Base-by-base conservation (phyloP, 1,140 invertebrate genomes). In the Hylaeus volcanicus region DNA sequence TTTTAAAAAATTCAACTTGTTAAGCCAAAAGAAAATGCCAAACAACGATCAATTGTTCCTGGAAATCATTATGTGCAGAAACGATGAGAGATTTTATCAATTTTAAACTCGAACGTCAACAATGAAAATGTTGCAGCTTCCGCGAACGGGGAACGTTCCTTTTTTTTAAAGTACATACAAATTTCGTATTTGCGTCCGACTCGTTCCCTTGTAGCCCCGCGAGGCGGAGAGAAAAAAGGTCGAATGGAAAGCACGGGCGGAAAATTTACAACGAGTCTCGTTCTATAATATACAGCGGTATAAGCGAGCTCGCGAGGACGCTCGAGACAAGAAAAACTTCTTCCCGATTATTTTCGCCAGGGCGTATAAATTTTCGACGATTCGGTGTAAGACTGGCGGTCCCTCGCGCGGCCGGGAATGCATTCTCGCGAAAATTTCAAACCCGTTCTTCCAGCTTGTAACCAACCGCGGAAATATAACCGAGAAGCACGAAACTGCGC, bases 251-350 rank as follows among this genome's bases (percentile, higher is more conserved):
- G 45, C 2, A 8, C 15, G 1, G 45, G 5, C 43, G 14, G 9
- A 60, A 15, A 72, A 64, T 41, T n/a, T 14, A 9, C 45, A 14
- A 53, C 5, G 14, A 63, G 58, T 64, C 37, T 9, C 60, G 14
- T 39, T 63, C 5, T 51, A 74, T 74, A 63, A 74, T 74, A 63
- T 74, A 64, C 63, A 74, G 63, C 72, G 72, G 5, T n/a, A 41
- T 41, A 74, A 74, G 64, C 60, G 48, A 41, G 58, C 43, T 56
- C 43, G 11, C 56, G 58, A 48, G 45, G 5, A 74, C 41, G 4
- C 72, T 41, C 60, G 26, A 6, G 15, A 41, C n/a, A 39, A 39
- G 72, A 14, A 63, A 74, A 60, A 15, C 26, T 39, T 14, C 2
- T 51, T 14, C 1, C 26, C 45, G 37, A 51, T 63, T 51, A 60